Percentiles rank a stretch among this genome's conserved stretches.
Evolutionary conservation across 2,888 invertebrate genomes (phyloP).

Genomic region (Onthophagus sagittarius): DNA sequence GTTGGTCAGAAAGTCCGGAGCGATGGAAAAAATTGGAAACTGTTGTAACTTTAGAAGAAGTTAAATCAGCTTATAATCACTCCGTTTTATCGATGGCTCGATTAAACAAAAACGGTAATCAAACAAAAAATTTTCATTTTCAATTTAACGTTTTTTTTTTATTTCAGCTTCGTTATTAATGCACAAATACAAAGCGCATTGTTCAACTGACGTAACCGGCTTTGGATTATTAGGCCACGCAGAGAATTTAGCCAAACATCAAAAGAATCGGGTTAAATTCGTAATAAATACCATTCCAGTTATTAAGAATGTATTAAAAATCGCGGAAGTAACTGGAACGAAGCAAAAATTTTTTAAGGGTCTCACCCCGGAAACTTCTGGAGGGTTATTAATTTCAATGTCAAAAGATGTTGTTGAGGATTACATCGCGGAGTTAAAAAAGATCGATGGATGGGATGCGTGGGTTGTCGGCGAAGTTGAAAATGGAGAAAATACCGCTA

Average conservation of each 20-base stretch:
- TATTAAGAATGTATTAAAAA: constrained; percentile 72
- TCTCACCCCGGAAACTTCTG: constrained; percentile 75
- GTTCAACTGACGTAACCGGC: constrained; percentile 81
- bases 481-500: constrained; percentile 59
- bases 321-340: constrained; percentile 69
- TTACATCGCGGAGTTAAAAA: constrained; percentile 67
- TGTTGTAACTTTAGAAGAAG: constrained; percentile 65
- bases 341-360: constrained; percentile 66
- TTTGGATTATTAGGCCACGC: constrained; percentile 82
- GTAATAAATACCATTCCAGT: constrained; percentile 75
- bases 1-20: constrained; percentile 68
- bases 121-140: neutral
- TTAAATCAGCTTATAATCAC: constrained; percentile 64
- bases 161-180: constrained; percentile 74
- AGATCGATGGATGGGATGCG: constrained; percentile 62
- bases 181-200: constrained; percentile 81
- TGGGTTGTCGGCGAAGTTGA: constrained; percentile 70
- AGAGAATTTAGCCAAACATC: constrained; percentile 70
- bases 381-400: constrained; percentile 58
- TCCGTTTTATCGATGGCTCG: constrained; percentile 78
- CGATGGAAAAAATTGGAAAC: constrained; percentile 67
- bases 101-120: constrained; percentile 65
- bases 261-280: constrained; percentile 71
- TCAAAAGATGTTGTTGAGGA: constrained; percentile 60
- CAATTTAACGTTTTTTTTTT: constrained; percentile 30